Evolutionary conservation across 1,140 invertebrate species (phyloP).

Genomic region (Macrostomum lignano): DNA sequence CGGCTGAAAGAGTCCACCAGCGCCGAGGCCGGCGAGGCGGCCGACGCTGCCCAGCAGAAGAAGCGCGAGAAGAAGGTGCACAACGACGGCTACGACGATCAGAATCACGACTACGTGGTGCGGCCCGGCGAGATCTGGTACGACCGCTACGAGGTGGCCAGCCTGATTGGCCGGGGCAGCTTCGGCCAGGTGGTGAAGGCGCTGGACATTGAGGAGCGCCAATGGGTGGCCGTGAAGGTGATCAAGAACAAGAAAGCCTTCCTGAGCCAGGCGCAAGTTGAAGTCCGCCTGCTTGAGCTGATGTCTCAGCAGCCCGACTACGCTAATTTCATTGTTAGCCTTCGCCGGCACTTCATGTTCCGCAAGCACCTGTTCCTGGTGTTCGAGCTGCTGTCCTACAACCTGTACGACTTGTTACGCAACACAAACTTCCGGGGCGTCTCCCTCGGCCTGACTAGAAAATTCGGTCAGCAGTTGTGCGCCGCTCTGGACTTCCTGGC

Average conservation of each 20-base stretch:
- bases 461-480: conserved; percentile 21
- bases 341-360: conserved; percentile 45
- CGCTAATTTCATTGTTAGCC: background rate
- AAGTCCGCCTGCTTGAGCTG: conserved; percentile 92
- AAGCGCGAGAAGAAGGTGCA: too few relatives aligned
- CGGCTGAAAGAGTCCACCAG: too few relatives aligned
- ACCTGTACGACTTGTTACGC: conserved; percentile 33
- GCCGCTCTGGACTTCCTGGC: conserved; percentile 22
- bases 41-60: too few relatives aligned
- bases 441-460: conserved; percentile 19
- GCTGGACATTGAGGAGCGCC: conserved; percentile 30
- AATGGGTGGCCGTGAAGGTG: conserved; percentile 83
- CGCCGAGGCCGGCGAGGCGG: too few relatives aligned
- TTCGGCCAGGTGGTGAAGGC: conserved; percentile 20
- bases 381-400: conserved; percentile 95
- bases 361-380: conserved; percentile 83
- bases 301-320: conserved; percentile 64
- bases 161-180: background rate
- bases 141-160: background rate
- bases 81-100: too few relatives aligned
- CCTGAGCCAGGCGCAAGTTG: conserved; percentile 97
- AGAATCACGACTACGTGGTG: background rate
- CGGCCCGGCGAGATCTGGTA: conserved; percentile 2
- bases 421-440: conserved; percentile 28
- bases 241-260: conserved; percentile 99